These are phyloP conservation scores for Branchinecta lynchi DNA, from an alignment of 1,140 invertebrate species.

Conservation along the genomic window DNA sequence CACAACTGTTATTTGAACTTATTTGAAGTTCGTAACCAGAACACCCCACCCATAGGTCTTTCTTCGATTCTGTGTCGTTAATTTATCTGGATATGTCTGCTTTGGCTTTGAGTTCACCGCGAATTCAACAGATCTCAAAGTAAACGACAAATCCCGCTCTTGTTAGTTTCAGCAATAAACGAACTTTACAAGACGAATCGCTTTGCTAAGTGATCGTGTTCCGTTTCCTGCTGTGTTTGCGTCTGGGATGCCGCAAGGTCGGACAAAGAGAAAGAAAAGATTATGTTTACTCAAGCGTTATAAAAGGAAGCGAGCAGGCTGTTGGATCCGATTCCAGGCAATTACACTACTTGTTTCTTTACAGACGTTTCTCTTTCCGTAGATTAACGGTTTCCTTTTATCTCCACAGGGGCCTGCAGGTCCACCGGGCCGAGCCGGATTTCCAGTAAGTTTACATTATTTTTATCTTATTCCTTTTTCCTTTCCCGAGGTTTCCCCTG, in stretches of 20 bases:
- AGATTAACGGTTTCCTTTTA: neutral
- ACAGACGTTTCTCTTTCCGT: too few relatives aligned
- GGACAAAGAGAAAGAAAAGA: neutral
- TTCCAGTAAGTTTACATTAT: constrained; percentile 2
- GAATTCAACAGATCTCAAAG: too few relatives aligned
- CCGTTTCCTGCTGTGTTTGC: neutral
- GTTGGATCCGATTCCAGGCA: neutral
- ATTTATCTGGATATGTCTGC: too few relatives aligned
- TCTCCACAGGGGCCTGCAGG: neutral
- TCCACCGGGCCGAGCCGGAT: neutral
- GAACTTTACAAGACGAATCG: too few relatives aligned
- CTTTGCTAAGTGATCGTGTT: neutral
- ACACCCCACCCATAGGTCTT: too few relatives aligned
- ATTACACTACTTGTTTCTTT: neutral
- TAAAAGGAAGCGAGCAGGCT: neutral
- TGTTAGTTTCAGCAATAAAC: too few relatives aligned
- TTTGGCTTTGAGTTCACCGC: too few relatives aligned
- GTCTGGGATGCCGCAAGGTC: neutral
- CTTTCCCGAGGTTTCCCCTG: neutral
- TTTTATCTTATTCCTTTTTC: neutral
- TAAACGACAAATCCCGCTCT: too few relatives aligned
- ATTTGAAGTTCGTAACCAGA: too few relatives aligned
- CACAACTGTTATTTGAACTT: too few relatives aligned
- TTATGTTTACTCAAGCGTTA: constrained; percentile 6
- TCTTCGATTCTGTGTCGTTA: too few relatives aligned